phyloP scores from a whole-genome alignment of 2,113 vertebrate genomes.

The Pangasianodon hypophthalmus region DNA sequence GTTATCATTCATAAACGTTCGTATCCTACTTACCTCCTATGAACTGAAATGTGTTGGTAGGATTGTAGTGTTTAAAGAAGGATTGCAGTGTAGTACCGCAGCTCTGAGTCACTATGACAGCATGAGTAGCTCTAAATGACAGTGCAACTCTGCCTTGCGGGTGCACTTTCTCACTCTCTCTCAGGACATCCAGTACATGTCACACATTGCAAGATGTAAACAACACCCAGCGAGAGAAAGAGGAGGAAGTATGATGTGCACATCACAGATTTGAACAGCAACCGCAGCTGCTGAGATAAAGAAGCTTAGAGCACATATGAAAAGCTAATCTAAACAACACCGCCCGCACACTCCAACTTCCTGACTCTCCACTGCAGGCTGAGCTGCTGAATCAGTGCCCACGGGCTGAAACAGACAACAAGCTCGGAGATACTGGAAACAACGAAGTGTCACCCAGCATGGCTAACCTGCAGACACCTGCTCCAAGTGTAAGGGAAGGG shows the following conservation, averaged over 20 bases:
- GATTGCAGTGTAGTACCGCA: conserved; percentile 49
- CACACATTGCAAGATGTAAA: conserved; percentile 68
- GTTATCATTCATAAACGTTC: not conserved
- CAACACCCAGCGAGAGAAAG: conserved; percentile 55
- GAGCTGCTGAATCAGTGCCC: conserved; percentile 45
- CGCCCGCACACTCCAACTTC: conserved; percentile 63
- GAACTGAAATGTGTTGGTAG: conserved; percentile 17
- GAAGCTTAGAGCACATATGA: conserved; percentile 56
- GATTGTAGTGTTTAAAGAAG: not conserved
- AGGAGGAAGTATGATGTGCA: conserved; percentile 48
- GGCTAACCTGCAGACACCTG: conserved; percentile 38
- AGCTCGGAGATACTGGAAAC: conserved; percentile 17
- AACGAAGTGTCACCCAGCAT: conserved; percentile 25
- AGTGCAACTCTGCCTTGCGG: conserved; percentile 58
- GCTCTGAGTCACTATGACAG: conserved; percentile 65
- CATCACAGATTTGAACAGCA: conserved; percentile 64
- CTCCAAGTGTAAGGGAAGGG: conserved; percentile 20
- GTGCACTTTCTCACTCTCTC: conserved; percentile 16
- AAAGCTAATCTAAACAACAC: conserved; percentile 65
- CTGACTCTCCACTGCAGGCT: conserved; percentile 16
- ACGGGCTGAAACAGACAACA: not conserved
- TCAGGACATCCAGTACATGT: conserved; percentile 38
- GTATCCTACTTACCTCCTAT: not conserved
- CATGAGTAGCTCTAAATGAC: conserved; percentile 68
- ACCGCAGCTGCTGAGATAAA: conserved; percentile 64